Conservation (phyloP, 2,888 invertebrate genomes). For the Xestoiulus laeticollis region DNA sequence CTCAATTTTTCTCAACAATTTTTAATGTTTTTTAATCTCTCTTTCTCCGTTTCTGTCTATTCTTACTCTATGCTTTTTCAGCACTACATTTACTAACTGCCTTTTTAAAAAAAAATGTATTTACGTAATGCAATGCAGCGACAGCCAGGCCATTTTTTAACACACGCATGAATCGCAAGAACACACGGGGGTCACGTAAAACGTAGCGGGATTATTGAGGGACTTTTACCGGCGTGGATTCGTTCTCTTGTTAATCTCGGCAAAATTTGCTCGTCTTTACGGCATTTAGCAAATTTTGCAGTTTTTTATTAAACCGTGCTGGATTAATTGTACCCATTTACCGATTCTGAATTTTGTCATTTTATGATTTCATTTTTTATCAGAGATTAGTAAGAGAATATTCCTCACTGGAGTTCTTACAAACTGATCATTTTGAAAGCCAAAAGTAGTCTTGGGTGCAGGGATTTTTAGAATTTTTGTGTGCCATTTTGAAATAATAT, state of each 20-base stretch:
- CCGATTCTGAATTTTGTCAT: background rate
- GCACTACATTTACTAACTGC: constrained; percentile 44
- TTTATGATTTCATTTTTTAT: background rate
- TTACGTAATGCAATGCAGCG: constrained; percentile 18
- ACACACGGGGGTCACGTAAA: background rate
- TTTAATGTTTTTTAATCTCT: constrained; percentile 40
- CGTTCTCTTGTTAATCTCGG: background rate
- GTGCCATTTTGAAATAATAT: background rate
- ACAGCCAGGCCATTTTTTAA: constrained; percentile 3
- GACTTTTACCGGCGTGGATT: background rate
- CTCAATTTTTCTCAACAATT: constrained; percentile 44
- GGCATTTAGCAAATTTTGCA: too few relatives aligned
- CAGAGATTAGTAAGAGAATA: background rate
- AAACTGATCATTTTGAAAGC: background rate
- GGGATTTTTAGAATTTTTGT: background rate
- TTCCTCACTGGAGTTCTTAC: background rate
- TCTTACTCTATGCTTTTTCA: constrained; percentile 50
- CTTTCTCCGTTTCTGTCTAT: constrained; percentile 42
- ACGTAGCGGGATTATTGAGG: background rate
- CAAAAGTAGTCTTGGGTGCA: background rate
- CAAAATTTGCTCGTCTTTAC: background rate
- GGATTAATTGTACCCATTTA: too few relatives aligned
- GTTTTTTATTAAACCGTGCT: too few relatives aligned
- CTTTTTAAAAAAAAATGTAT: background rate
- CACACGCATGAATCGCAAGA: constrained; percentile 3